These are phyloP conservation scores for Notospermus geniculatus DNA, from an alignment of 1,140 invertebrate species.

Conservation along the genomic window DNA sequence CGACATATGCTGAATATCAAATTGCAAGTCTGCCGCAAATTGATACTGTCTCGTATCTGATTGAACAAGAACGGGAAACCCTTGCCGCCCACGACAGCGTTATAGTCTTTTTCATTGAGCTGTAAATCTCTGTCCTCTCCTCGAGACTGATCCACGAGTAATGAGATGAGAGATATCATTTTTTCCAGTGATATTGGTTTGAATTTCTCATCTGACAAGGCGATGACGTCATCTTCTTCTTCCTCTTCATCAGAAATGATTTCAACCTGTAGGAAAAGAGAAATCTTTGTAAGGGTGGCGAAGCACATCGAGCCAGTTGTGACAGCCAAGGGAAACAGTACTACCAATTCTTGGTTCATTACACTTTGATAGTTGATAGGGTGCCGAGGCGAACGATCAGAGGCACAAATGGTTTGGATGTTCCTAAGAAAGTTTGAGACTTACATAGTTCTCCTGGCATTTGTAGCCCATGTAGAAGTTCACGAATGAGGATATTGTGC, in stretches of 20 bases:
- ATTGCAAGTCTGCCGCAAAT: constrained; percentile 85
- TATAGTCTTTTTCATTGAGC: constrained; percentile 76
- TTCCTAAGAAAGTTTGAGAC: constrained; percentile 18
- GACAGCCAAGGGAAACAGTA: too few species aligned
- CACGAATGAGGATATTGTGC: constrained; percentile 84
- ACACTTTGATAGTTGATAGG: too few species aligned
- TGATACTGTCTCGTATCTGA: constrained; percentile 89
- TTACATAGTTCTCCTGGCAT: constrained; percentile 49
- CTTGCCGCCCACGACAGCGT: constrained; percentile 82
- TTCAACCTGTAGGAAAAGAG: constrained; percentile 50
- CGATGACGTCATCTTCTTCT: constrained; percentile 66
- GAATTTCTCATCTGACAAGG: constrained; percentile 69
- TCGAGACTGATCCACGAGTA: constrained; percentile 82
- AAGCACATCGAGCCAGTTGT: too few species aligned
- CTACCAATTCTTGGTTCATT: too few species aligned
- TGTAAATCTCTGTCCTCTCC: constrained; percentile 70
- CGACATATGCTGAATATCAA: constrained; percentile 87
- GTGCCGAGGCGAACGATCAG: too few species aligned
- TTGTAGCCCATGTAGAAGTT: constrained; percentile 76
- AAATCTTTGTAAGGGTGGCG: constrained; percentile 15
- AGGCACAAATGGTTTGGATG: too few species aligned
- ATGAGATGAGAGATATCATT: constrained; percentile 87
- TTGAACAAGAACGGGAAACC: constrained; percentile 91
- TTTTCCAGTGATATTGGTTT: constrained; percentile 89
- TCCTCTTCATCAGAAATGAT: constrained; percentile 70